Conservation (phyloP, 2,113 vertebrate genomes). For the Osmerus eperlanus region DNA sequence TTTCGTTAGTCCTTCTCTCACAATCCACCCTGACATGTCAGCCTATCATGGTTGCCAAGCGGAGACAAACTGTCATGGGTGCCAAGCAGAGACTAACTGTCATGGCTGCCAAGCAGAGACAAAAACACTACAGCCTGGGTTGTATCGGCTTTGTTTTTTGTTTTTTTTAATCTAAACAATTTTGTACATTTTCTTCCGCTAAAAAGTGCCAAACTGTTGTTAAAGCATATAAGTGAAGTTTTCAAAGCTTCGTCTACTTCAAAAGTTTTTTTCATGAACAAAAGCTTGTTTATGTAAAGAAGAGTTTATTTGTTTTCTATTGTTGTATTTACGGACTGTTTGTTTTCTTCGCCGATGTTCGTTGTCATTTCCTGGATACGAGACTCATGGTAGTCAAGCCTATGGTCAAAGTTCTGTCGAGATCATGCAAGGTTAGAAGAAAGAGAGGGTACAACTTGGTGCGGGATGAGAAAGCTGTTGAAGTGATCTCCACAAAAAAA, state of each 20-base stretch:
- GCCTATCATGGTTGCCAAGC: conserved; percentile 48
- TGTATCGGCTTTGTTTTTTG: conserved; percentile 54
- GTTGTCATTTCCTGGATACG: too few species aligned
- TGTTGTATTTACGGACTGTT: conserved; percentile 93
- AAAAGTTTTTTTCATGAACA: conserved; percentile 79
- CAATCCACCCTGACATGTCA: conserved; percentile 77
- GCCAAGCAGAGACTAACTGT: conserved; percentile 47
- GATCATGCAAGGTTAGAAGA: too few species aligned
- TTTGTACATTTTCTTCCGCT: neutral
- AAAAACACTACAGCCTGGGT: conserved; percentile 24
- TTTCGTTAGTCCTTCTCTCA: neutral
- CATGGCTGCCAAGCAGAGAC: conserved; percentile 69
- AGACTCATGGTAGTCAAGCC: too few species aligned
- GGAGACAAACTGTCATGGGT: too few species aligned
- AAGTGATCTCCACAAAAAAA: conserved; percentile 42
- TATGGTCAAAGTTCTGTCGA: too few species aligned
- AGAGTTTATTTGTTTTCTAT: conserved; percentile 88
- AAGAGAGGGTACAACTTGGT: neutral
- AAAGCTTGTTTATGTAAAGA: conserved; percentile 83
- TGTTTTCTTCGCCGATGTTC: conserved; percentile 31
- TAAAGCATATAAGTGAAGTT: conserved; percentile 96
- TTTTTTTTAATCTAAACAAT: conserved; percentile 41
- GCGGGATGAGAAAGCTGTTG: conserved; percentile 35
- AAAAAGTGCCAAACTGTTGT: conserved; percentile 94
- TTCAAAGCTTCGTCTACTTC: conserved; percentile 82